A percentile compares a stretch with the other conserved stretches of the same genome.
These are phyloP conservation scores for Coelopa frigida DNA, from an alignment of 1,140 invertebrate genomes.

Conservation along the genomic window DNA sequence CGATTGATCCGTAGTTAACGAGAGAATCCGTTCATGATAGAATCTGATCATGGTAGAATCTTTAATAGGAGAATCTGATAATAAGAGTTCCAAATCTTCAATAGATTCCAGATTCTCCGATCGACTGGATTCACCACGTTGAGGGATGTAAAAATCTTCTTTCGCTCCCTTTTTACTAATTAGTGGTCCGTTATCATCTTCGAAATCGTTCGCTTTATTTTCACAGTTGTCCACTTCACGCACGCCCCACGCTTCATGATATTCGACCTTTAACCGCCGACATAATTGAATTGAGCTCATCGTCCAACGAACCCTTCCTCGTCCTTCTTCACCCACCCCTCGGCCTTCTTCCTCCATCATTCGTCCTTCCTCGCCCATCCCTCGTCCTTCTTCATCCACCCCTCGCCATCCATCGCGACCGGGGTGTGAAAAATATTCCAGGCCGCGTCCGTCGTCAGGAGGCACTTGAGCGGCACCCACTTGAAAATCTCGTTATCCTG, in stretches of 20 bases:
- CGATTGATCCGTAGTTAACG: conserved; percentile 1
- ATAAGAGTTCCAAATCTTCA: neutral
- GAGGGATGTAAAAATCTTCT: neutral
- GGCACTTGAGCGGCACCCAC: conserved; percentile 19
- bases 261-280: no score
- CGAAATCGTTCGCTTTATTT: no score
- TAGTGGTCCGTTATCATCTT: neutral
- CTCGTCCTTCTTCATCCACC: neutral
- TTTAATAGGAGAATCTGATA: neutral
- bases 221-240: no score
- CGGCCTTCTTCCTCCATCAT: conserved; percentile 6
- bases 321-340: conserved; percentile 8
- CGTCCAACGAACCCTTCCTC: neutral
- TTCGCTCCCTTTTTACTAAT: neutral
- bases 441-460: conserved; percentile 2
- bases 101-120: neutral
- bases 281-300: conserved; percentile 8
- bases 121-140: neutral
- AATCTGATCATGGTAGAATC: neutral
- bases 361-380: neutral
- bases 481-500: conserved; percentile 44
- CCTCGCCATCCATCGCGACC: neutral
- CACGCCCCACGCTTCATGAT: no score
- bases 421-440: conserved; percentile 26
- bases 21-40: neutral